These are phyloP conservation scores for Macrotus californicus DNA, from an alignment of 2,113 vertebrate species.

Conservation along the genomic window DNA sequence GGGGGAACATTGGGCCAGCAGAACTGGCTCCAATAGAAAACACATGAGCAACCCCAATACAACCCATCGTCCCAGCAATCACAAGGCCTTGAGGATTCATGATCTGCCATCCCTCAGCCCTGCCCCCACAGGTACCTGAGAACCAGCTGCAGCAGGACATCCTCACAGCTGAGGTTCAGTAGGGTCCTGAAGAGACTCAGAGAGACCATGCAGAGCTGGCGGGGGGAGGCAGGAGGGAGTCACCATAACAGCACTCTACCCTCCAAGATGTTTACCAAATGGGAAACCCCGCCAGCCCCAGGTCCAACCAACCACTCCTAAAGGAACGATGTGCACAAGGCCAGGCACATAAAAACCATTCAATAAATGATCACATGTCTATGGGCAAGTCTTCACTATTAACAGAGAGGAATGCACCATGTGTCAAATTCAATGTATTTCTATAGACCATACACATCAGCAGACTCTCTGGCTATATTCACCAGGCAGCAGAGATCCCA, in stretches of 20 bases:
- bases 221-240: background rate
- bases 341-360: background rate
- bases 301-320: background rate
- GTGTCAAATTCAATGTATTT: background rate
- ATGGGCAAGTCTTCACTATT: constrained; percentile 12
- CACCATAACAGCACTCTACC: constrained; percentile 22
- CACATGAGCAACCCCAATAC: background rate
- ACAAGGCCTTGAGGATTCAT: background rate
- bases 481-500: background rate
- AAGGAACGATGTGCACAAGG: background rate
- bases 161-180: constrained; percentile 95
- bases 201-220: constrained; percentile 97
- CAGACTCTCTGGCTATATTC: background rate
- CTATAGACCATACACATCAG: background rate
- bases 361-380: constrained; percentile 23
- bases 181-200: constrained; percentile 96
- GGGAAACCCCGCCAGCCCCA: background rate
- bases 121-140: constrained; percentile 84
- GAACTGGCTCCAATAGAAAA: background rate
- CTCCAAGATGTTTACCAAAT: constrained; percentile 6
- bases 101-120: constrained; percentile 34
- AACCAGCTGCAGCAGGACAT: constrained; percentile 95
- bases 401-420: background rate
- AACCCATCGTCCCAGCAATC: background rate
- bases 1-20: background rate